Evolutionary conservation across 53 echinoderm and acorn worm genomes (phyloP), one percentile per base, ranked within the genome.

Genomic region (Paracentrotus lividus): DNA sequence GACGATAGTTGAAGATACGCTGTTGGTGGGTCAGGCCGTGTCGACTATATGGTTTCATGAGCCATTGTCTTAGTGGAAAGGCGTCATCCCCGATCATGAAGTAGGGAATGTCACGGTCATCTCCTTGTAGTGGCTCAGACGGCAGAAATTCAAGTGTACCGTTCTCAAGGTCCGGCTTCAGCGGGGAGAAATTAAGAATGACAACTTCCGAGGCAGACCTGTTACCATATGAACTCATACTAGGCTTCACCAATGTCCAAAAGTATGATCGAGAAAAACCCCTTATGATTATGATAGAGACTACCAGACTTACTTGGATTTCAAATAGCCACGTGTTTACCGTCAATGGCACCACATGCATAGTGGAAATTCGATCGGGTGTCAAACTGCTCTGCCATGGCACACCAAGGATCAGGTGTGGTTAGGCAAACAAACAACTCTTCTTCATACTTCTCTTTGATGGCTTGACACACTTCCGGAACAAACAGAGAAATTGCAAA

Each of bases 331-430:
- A 91, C 59, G 29, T 72, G 69, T 27, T 91, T 91, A 51, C 91
- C 67, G 31, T 91, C 91, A 3, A 91, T 13, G 91, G 91, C 61
- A 36, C 91, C 91, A 38, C 91, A 91, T 49, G 16, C 76, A 76
- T 91, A 76, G 59, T 5, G 75, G 31, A 69, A 68, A 26, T 69
- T 91, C 91, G 75, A 55, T 27, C 89, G 23, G 10, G 15, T 10
- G n/a, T 13, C 12, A 66, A 36, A 90, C 66, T 16, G 7, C 20
- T 66, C 23, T 14, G 66, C 66, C 10, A 90, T 29, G 1, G 27
- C 42, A 33, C 23, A 43, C 66, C 60, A 34, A 24, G 65, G 33
- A 15, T 29, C 67, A 7, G 51, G 42, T 43, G 42, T 61, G 21
- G 90, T 29, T 9, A 32, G 72, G 7, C 29, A 29, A 9, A 32